Base-by-base conservation (phyloP, 2,113 vertebrate genomes). In the Naja naja region DNA sequence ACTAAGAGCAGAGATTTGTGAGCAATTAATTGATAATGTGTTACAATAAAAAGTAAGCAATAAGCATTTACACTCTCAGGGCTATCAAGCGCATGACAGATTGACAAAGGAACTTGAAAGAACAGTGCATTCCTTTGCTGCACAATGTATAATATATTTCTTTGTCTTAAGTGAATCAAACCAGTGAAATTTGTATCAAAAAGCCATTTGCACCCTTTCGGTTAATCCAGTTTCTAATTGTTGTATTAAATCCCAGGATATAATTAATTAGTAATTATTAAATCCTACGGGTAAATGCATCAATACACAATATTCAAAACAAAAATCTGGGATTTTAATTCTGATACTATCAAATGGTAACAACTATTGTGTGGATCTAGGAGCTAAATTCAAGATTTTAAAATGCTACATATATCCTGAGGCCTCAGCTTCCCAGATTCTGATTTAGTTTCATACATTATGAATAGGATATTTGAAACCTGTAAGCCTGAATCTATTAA, bases 21-120 rank as follows among this genome's bases (percentile, higher is more conserved):
- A 93, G 93, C 96, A 95, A 97, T 97, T 97, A 97, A 97, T 97
- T 97, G 97, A 97, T 95, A 97, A 95, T 18, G 0, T 93, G 93
- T 96, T 96, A 96, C 96, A 95, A 94, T 89, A 95, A 47, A 85
- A 94, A 91, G 94, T 93, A 95, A 96, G 89, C 95, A 96, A 96
- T 81, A 95, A 95, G 89, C 52, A 20, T 92, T 94, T 95, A 85
- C 88, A 60, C 90, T 93, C 92, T 47, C 94, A 91, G 86, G 94
- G 94, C 90, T 96, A 91, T 55, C 25, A 88, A 11, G 39, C 30
- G 0, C 47, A 1, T 81, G 91, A 85, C 87, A 90, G 43, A 58
- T 93, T 49, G 23, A 47, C 85, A 88, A 91, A 92, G 81, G 93
- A 64, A 91, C 87, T 43, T 69, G 6, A 87, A 94, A 92, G 89